phyloP scores from a whole-genome alignment of 1,140 invertebrate genomes.

The Drosophila sechellia region DNA sequence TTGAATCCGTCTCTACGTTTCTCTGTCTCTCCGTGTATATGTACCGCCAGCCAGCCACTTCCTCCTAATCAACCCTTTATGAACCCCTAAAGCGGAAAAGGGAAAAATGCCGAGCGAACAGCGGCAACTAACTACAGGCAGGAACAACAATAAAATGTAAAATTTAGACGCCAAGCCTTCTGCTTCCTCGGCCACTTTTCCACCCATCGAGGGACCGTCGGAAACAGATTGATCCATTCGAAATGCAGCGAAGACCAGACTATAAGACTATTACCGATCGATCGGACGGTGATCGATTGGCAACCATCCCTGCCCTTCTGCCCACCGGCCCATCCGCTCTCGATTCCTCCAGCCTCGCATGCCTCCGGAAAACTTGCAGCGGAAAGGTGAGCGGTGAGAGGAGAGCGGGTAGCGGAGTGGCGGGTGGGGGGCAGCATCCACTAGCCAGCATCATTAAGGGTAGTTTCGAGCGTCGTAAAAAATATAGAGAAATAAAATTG shows the following conservation, averaged over 20 bases:
- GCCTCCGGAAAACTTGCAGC: slow-evolving; percentile 17
- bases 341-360: slow-evolving; percentile 12
- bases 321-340: background rate
- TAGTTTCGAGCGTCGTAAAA: slow-evolving; percentile 79
- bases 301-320: background rate
- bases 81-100: slow-evolving; percentile 63
- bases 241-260: background rate
- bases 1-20: slow-evolving; percentile 22
- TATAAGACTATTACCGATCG: background rate
- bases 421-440: slow-evolving; percentile 38
- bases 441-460: slow-evolving; percentile 76
- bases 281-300: slow-evolving; percentile 14
- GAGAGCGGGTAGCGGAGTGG: slow-evolving; percentile 10
- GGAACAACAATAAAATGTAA: slow-evolving; percentile 76
- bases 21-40: slow-evolving; percentile 7
- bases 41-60: slow-evolving; percentile 37
- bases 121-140: slow-evolving; percentile 18
- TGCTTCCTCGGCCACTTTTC: slow-evolving; percentile 48
- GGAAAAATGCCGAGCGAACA: slow-evolving; percentile 14
- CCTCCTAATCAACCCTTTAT: slow-evolving; percentile 76
- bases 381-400: background rate
- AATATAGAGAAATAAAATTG: slow-evolving; percentile 81
- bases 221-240: slow-evolving; percentile 14
- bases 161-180: slow-evolving; percentile 61
- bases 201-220: slow-evolving; percentile 31